These are phyloP conservation scores for Panagrolaimus sp. DNA, from an alignment of 1,140 invertebrate species.

Conservation along the genomic window DNA sequence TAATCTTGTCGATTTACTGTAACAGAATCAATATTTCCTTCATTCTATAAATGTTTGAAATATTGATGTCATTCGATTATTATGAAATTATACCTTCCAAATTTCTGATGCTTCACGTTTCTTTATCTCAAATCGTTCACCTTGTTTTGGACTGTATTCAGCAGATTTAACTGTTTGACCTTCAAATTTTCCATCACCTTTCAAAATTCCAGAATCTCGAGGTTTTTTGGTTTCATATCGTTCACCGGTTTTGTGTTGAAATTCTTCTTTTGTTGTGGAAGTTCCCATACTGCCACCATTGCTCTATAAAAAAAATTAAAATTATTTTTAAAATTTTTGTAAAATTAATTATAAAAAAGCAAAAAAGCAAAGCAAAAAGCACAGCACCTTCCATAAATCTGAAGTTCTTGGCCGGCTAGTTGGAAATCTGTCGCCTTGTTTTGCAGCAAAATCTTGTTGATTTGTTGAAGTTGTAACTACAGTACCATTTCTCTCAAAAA, in stretches of 20 bases:
- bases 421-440: conserved; percentile 27
- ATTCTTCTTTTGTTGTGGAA: conserved; percentile 17
- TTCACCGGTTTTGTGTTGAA: background rate
- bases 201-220: background rate
- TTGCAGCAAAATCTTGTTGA: background rate
- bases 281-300: conserved; percentile 3
- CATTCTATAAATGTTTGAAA: conserved; percentile 9
- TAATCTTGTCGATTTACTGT: conserved; percentile 20
- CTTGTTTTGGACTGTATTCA: conserved; percentile 12
- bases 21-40: conserved; percentile 17
- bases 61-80: background rate
- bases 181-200: conserved; percentile 20
- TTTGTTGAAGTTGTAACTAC: background rate
- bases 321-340: background rate
- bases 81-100: conserved; percentile 15
- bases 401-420: conserved; percentile 24
- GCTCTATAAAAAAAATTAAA: background rate
- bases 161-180: background rate
- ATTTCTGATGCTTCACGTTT: conserved; percentile 19
- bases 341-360: background rate
- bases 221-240: background rate
- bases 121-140: conserved; percentile 22
- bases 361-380: background rate
- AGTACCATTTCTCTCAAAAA: conserved; percentile 12
- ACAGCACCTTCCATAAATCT: conserved; percentile 33